Base-by-base conservation (phyloP, 2,797 vertebrate genomes). In the Mastacembelus armatus region DNA sequence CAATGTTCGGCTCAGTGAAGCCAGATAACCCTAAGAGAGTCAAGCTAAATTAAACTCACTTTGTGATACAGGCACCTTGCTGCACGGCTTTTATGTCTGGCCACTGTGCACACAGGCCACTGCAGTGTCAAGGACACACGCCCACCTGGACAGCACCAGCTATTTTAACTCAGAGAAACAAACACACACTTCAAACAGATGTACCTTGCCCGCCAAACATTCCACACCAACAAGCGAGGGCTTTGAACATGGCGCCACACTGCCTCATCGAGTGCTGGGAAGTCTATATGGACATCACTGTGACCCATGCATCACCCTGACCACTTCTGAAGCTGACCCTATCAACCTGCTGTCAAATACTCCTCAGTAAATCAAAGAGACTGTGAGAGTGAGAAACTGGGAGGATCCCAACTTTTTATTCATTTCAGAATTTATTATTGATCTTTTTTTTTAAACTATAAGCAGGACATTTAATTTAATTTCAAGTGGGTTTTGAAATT, bases 221-320 rank as follows among this genome's bases (percentile, higher is more conserved):
- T 88, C 87, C 88, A 87, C 90, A 88, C 84, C 74, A 54, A 74
- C 73, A 40, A 86, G 88, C 38, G 83, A 89, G 38, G 47, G 36
- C 88, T 91, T 90, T 90, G 83, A 89, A 88, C 64, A 15, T 15
- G 74, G 85, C 80, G 74, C 87, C 87, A 62, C 63, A 8, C 77
- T 42, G 79, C 85, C 80, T 80, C 63, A 63, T 42, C 39, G 50
- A 78, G 73, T 87, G 87, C 87, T 85, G 87, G 88, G 84, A 91
- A 91, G 87, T 88, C 86, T 89, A 79, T 84, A 69, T 0, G 74
- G 78, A 85, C 86, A 83, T 84, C 81, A 84, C 84, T 80, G 14
- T 47, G 40, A 55, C 66, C 64, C 69, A 66, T 7, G 51, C 54
- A 24, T 68, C 72, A 65, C 54, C 45, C 60, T 16, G 79, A 71